These are phyloP conservation scores for Autographa gamma DNA, from an alignment of 2,888 invertebrate genomes.

Conservation along the genomic window DNA sequence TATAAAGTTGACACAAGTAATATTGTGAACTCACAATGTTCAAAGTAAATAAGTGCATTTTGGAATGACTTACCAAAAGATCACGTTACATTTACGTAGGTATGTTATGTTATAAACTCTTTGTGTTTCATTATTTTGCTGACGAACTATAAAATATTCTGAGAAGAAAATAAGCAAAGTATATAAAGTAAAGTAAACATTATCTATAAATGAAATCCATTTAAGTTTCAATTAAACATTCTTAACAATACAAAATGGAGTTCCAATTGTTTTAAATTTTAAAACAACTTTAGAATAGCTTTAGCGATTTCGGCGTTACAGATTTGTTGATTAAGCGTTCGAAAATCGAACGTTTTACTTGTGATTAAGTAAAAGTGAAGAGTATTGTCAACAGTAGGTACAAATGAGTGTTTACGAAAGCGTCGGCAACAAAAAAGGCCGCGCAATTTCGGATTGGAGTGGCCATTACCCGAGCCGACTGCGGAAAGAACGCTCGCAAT, in stretches of 20 bases:
- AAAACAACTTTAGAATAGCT: conserved; percentile 18
- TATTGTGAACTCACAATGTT: neutral
- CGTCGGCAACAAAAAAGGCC: conserved; percentile 76
- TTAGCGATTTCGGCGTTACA: conserved; percentile 29
- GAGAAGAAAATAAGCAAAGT: neutral
- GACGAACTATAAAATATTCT: neutral
- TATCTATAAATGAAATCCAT: conserved; percentile 1
- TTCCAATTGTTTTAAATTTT: conserved; percentile 16
- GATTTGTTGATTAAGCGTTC: conserved; percentile 39
- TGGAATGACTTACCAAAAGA: neutral
- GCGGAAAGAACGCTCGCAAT: conserved; percentile 83
- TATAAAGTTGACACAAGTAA: neutral
- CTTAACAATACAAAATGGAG: neutral
- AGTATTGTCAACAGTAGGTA: conserved; percentile 69
- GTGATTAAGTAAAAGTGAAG: conserved; percentile 67
- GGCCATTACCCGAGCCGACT: conserved; percentile 85
- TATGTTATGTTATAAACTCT: too few species aligned
- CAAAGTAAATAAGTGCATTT: neutral
- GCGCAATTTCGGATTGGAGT: conserved; percentile 84
- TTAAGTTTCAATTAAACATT: conserved; percentile 6
- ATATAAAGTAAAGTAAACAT: neutral
- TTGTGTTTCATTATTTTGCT: too few species aligned
- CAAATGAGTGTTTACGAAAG: conserved; percentile 82
- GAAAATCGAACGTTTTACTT: conserved; percentile 55
- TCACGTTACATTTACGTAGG: too few species aligned